Evolutionary conservation across 2,113 vertebrate genomes (phyloP), one percentile per base, ranked within the genome.

Genomic region (Pomatorhinus ruficollis): DNA sequence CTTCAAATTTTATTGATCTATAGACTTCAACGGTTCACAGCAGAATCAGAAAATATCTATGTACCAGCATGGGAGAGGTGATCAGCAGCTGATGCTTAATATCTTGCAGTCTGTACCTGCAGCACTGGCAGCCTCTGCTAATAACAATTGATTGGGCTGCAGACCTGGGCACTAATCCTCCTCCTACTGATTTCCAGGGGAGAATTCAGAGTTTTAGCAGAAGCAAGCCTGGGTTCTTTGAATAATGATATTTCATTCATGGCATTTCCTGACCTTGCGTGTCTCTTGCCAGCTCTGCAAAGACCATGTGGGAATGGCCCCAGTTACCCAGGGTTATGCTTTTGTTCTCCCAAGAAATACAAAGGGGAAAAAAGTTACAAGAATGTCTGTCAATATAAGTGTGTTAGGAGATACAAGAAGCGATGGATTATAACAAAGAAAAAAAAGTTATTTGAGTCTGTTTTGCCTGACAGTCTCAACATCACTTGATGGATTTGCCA

Each of bases 1-100:
- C 74, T 91, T 85, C 84, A 79, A 31, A 79, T 69, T 68, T 40
- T 70, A 96, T 83, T 75, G 82, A 95, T 83, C 63, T 59, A 20
- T 22, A 45, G 64, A 89, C 84, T 77, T 68, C 83, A 71, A n/a
- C 30, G 78, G 49, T 40, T 50, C 64, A 71, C 70, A 87, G 87
- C n/a, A 94, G 54, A 69, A 65, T 20, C 12, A 77, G 82, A 35
- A 72, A 85, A 77, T 6, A 30, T 16, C 83, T 60, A 2, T 17
- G 40, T 1, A 12, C 37, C 74, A 86, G 1, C 10, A 3, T 2
- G 47, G 42, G 31, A 87, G 40, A 64, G 50, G 45, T 30, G 75
- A 75, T 57, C n/a, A n/a, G 65, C 52, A 68, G 37, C 57, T 71
- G 53, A 59, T 40, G 69, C 28, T 64, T 20, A 59, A 52, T 11